Evolutionary conservation across 2,113 vertebrate genomes (phyloP), one percentile per base, ranked within the genome.

Genomic region (Albula glossodonta): DNA sequence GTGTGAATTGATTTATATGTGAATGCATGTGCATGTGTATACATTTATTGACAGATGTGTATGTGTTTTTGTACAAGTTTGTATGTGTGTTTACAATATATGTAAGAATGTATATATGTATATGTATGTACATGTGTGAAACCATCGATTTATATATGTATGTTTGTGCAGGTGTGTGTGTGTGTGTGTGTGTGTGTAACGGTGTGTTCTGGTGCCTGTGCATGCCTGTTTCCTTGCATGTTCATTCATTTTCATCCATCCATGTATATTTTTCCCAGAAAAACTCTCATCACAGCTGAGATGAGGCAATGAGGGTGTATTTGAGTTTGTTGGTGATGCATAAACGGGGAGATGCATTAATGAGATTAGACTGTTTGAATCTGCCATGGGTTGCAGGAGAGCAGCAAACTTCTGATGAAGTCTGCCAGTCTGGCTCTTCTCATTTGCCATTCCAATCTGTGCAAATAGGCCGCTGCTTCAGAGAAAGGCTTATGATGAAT

Each of bases 211-310:
- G 17, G 60, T 66, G 8, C 17, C 8, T 60, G 57, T 60, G 57
- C 17, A 15, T 60, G 57, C 17, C 11, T 60, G 57, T 60, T 15
- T 66, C 15, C 13, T 15, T 7, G 15, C 7, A 19, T 66, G 60
- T 66, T 66, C 57, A 31, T 85, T 86, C 85, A 83, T 12, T 81
- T 80, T 90, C 84, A 60, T 85, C 66, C 22, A 52, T 91, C 22
- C 19, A 66, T 66, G 15, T 4, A 66, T 66, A 19, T 66, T 2
- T 19, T 19, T 3, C 15, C 60, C 60, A 66, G 60, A 66, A 66
- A 19, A 19, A 0, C 17, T 66, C 60, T 19, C 17, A 66, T 66
- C 60, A 22, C 60, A 66, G 15, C 31, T 41, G 31, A 1, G 31
- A 41, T 12, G 12, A 9, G 12, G 53, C 53, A 12, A 56, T 56